Conservation (phyloP, 1,140 invertebrate genomes). For the Saccostrea echinata region DNA sequence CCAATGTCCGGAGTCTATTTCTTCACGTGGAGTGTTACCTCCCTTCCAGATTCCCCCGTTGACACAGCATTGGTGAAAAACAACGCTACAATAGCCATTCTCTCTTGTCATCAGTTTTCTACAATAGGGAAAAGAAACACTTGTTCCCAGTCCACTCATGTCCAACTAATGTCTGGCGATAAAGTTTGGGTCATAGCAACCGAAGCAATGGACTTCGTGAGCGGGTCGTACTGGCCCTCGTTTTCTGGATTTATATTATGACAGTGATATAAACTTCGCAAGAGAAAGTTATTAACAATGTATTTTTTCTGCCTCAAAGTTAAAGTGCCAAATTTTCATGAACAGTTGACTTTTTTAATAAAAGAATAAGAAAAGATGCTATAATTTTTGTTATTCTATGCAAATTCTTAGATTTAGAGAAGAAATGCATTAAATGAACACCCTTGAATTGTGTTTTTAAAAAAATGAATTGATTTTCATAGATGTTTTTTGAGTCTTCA, state of each 20-base stretch:
- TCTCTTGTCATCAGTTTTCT: not conserved
- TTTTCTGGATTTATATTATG: not conserved
- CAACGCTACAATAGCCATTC: not conserved
- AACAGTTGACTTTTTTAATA: too few relatives aligned
- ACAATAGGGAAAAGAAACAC: not conserved
- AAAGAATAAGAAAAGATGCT: too few relatives aligned
- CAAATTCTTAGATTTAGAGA: too few relatives aligned
- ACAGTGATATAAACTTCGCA: not conserved
- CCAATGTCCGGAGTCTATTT: not conserved
- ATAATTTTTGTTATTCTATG: too few relatives aligned
- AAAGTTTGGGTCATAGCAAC: not conserved
- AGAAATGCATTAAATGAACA: too few relatives aligned
- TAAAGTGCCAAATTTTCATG: too few relatives aligned
- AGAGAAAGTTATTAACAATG: too few relatives aligned
- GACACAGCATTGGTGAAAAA: not conserved
- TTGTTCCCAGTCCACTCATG: not conserved
- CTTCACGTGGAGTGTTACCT: not conserved
- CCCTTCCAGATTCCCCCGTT: not conserved
- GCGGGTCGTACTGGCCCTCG: not conserved
- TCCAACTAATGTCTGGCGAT: not conserved
- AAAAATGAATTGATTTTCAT: too few relatives aligned
- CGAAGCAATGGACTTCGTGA: not conserved
- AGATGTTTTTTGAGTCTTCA: too few relatives aligned
- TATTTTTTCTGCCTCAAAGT: too few relatives aligned
- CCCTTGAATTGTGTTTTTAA: too few relatives aligned